phyloP scores from a whole-genome alignment of 2,888 invertebrate genomes.

The Callimorpha dominula region DNA sequence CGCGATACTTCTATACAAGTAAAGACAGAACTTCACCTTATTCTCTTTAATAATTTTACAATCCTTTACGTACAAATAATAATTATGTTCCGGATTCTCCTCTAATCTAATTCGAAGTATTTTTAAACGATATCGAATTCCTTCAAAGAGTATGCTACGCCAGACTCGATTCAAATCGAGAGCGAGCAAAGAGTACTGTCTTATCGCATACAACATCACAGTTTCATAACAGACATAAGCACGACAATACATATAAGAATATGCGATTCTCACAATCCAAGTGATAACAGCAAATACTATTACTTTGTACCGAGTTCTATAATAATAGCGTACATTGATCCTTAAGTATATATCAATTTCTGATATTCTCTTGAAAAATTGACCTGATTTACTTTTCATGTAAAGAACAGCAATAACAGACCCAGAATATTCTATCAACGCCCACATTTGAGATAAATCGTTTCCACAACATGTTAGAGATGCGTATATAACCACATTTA shows the following conservation, averaged over 20 bases:
- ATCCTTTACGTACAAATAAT: conserved; percentile 70
- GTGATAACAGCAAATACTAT: conserved; percentile 53
- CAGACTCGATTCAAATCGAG: conserved; percentile 76
- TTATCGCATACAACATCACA: conserved; percentile 57
- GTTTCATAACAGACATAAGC: conserved; percentile 56
- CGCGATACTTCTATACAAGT: conserved; percentile 69
- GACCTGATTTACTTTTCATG: conserved; percentile 58
- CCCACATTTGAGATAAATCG: conserved; percentile 65
- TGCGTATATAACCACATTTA: conserved; percentile 53
- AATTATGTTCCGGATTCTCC: conserved; percentile 64
- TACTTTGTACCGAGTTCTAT: conserved; percentile 52
- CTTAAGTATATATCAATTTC: conserved; percentile 67
- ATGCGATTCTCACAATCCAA: conserved; percentile 63
- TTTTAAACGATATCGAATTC: conserved; percentile 69
- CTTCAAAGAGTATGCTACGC: conserved; percentile 72
- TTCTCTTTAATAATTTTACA: conserved; percentile 67
- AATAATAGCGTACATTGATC: conserved; percentile 61
- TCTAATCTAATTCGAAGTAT: conserved; percentile 67
- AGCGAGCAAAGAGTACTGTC: conserved; percentile 66
- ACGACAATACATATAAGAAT: conserved; percentile 62
- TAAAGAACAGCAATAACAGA: conserved; percentile 62
- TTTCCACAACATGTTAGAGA: conserved; percentile 61
- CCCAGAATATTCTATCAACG: conserved; percentile 66
- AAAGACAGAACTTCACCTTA: conserved; percentile 67
- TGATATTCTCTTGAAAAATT: conserved; percentile 59